Conservation (phyloP, 2,888 invertebrate genomes). For the Lysandra bellargus region DNA sequence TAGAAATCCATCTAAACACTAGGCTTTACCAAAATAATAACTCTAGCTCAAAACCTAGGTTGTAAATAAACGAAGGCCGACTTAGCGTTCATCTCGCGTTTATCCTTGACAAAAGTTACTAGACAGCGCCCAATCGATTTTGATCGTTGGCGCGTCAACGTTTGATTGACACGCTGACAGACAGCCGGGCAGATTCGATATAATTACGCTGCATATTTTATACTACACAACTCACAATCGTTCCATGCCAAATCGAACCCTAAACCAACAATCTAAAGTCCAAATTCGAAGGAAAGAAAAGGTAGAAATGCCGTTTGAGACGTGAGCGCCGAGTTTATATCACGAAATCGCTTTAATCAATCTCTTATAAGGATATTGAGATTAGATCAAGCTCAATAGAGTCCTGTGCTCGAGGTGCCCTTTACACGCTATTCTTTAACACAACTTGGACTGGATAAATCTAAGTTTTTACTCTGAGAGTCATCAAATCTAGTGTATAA, state of each 20-base stretch:
- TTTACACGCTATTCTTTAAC: background rate
- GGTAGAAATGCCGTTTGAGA: slow-evolving; percentile 25
- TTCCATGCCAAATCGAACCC: slow-evolving; percentile 6
- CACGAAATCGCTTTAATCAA: slow-evolving; percentile 42
- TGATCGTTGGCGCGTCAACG: slow-evolving; percentile 46
- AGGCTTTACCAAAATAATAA: background rate
- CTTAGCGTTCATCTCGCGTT: background rate
- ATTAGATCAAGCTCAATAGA: slow-evolving; percentile 21
- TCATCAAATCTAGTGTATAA: no score
- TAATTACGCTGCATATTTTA: slow-evolving; percentile 77
- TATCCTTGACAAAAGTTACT: slow-evolving; percentile 30
- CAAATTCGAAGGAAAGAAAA: background rate
- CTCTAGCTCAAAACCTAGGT: background rate
- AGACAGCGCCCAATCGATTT: slow-evolving; percentile 44
- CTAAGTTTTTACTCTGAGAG: background rate
- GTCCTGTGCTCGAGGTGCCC: slow-evolving; percentile 27
- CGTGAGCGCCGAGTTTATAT: slow-evolving; percentile 39
- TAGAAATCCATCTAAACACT: no score
- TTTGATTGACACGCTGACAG: slow-evolving; percentile 71
- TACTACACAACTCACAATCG: slow-evolving; percentile 44
- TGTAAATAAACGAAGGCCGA: background rate
- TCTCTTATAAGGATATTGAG: slow-evolving; percentile 39
- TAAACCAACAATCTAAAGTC: slow-evolving; percentile 19
- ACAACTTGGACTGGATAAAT: background rate
- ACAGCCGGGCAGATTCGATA: slow-evolving; percentile 71